Evolutionary conservation across 2,797 vertebrate species (phyloP), one percentile per base, ranked within the genome.

Genomic region (Valencia hispanica): DNA sequence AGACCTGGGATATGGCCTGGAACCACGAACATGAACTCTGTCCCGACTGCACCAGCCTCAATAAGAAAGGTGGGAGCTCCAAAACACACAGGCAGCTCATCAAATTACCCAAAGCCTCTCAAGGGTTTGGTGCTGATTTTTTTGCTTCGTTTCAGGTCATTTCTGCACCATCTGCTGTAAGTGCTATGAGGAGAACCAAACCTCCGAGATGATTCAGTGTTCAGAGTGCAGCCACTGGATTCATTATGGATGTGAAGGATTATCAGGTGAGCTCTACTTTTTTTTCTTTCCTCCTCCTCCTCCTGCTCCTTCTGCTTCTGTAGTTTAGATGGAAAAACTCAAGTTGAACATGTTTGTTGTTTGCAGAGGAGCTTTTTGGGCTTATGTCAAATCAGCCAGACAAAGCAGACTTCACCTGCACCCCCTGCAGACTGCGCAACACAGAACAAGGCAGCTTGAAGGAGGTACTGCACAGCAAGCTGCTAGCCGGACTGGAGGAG

Each of bases 81-180:
- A 18, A 34, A 30, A 59, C 15, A 32, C 12, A 30, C 1, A 3
- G 25, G 3, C 8, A 7, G 7, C 34, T 70, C 22, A 17, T 48
- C 2, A 12, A 51, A 25, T 20, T 55, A 12, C 3, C 6, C 47
- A 17, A 65, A 51, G 14, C 22, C 22, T 32, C 68, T 50, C 6
- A 43, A 45, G 11, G 14, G n/a, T 72, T 51, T 32, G 4, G 9
- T 14, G 66, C 30, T 20, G 68, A 55, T 66, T 76, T 39, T 72
- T 53, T 76, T 17, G 5, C 63, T 1, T 86, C 68, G 17, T 3
- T 51, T 32, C 84, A 98, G 97, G 97, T 70, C 93, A 97, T 90
- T 97, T 96, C 92, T 98, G 97, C 89, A 95, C 96, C 0, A 92
- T 97, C 66, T 98, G 97, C 84, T 93, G 94, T 30, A 96, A 96